A percentile compares a stretch with the other conserved stretches of the same genome.
These are phyloP conservation scores for Egretta garzetta DNA, from an alignment of 2,113 vertebrate species.

Conservation along the genomic window DNA sequence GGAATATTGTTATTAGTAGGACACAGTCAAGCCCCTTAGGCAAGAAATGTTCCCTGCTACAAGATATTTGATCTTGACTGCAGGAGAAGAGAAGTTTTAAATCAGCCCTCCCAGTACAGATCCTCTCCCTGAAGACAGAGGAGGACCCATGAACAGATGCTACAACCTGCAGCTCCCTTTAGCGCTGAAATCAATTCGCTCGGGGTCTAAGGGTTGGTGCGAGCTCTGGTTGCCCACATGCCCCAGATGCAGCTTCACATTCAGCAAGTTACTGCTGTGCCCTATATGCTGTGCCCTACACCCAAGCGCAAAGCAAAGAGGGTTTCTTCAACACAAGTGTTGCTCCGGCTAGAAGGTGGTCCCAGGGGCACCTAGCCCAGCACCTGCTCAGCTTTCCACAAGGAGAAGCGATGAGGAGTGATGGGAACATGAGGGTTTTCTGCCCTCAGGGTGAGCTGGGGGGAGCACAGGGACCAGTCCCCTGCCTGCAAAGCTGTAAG, in stretches of 20 bases:
- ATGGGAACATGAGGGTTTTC: not conserved
- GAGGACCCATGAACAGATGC: not conserved
- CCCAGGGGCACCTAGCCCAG: not conserved
- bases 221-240: not conserved
- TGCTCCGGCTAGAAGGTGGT: not conserved
- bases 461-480: not conserved
- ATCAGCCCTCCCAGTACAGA: not conserved
- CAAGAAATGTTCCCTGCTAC: slow-evolving; percentile 9
- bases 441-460: not conserved
- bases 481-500: not conserved
- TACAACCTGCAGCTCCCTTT: not conserved
- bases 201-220: not conserved
- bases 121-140: not conserved
- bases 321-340: not conserved
- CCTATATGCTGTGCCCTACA: not conserved
- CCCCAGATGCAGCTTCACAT: not conserved
- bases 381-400: not conserved
- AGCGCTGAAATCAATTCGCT: not conserved
- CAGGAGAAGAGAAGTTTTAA: not conserved
- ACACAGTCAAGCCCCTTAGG: not conserved
- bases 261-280: not conserved
- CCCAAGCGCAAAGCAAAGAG: not conserved
- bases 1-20: slow-evolving; percentile 40
- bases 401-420: not conserved
- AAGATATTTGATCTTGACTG: not conserved